phyloP scores from a whole-genome alignment of 92 coral and sea anemone species.

The Palythoa grandiflora region DNA sequence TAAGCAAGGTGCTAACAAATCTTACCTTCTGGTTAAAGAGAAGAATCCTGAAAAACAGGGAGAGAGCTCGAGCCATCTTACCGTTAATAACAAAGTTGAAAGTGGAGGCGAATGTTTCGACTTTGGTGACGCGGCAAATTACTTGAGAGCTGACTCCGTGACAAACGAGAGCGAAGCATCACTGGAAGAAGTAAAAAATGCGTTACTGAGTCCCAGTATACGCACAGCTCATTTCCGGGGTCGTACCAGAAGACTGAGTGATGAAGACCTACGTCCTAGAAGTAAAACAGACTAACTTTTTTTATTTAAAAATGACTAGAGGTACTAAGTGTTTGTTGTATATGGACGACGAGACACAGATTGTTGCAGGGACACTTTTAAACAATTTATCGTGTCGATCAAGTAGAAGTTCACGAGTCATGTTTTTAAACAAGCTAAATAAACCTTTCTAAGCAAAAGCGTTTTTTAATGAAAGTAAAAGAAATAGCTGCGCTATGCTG shows the following conservation, averaged over 20 bases:
- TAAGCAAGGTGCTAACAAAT: neutral
- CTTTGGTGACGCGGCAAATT: neutral
- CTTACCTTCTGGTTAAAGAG: neutral
- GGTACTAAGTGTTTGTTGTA: no score
- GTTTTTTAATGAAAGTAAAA: no score
- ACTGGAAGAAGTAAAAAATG: constrained; percentile 52
- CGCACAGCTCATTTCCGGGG: constrained; percentile 61
- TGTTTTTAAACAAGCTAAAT: no score
- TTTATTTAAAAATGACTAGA: no score
- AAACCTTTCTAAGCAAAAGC: no score
- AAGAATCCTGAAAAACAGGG: neutral
- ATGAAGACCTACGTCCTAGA: constrained; percentile 55
- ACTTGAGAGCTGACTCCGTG: neutral
- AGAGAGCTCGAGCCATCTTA: no score
- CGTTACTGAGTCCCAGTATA: constrained; percentile 70
- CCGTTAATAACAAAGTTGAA: neutral
- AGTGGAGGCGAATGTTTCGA: neutral
- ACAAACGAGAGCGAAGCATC: constrained; percentile 23
- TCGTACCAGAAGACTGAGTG: constrained; percentile 58
- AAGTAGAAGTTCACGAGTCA: no score
- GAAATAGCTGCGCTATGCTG: no score
- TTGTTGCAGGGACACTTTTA: no score
- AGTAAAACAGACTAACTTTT: constrained; percentile 55
- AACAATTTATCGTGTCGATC: no score
- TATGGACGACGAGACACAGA: no score